Evolutionary conservation across 2,888 invertebrate genomes (phyloP), one percentile per base, ranked within the genome.

Genomic region (Acronicta leporina): DNA sequence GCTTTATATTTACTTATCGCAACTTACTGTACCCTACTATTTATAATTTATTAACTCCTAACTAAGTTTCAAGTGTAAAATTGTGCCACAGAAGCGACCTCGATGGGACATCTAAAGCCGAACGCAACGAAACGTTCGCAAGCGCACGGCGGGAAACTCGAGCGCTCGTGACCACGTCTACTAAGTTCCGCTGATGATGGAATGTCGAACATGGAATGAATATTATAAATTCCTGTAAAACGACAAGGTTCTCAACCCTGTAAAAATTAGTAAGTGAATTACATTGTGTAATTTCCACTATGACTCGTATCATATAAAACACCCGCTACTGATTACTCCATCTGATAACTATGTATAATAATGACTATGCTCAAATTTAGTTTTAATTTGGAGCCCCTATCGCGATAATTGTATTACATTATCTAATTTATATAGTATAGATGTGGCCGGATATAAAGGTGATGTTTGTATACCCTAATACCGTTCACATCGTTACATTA

Each of bases 41-140:
- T 89, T 88, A 91, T 89, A 91, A 91, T 91, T 92, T 88, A 88
- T 90, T 88, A 90, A 87, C 83, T 87, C 92, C 92, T 92, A 92
- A 90, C 92, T 92, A 92, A 90, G 85, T 88, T 83, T 88, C 85
- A 82, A 87, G 88, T 92, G 90, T 91, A 89, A 88, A 89, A 91
- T 92, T 92, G 93, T 94, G 94, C 93, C 92, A 88, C 89, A 88
- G 80, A 91, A 91, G 89, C 88, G 82, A 85, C 86, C 83, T 87
- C 84, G 80, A 87, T 84, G 86, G 88, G 85, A 87, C 86, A 84
- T 86, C 81, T 79, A 83, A 90, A 87, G 88, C 88, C 76, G 81
- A 84, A 83, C 83, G 86, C 83, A 84, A 85, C 77, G 69, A 55
- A 62, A 82, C 72, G 57, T 58, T 65, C 61, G 74, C 73, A 71